These are phyloP conservation scores for Ochropleura leucogaster DNA, from an alignment of 2,888 invertebrate genomes.

Conservation along the genomic window DNA sequence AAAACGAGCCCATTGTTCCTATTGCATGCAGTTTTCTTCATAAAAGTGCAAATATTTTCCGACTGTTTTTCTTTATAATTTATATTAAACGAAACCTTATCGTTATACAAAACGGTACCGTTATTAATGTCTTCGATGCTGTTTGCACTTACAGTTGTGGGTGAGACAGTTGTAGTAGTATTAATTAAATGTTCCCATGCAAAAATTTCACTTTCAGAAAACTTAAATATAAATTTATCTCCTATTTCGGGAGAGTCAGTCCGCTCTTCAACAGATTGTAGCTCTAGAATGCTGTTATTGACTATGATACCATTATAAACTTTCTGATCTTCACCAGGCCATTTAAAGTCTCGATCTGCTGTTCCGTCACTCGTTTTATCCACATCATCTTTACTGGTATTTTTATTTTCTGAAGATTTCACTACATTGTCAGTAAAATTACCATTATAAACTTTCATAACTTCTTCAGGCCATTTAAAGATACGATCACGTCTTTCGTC, in stretches of 20 bases:
- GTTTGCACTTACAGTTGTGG: slow-evolving; percentile 9
- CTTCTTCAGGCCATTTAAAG: slow-evolving; percentile 51
- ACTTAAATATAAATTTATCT: slow-evolving; percentile 75
- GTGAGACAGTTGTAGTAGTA: slow-evolving; percentile 5
- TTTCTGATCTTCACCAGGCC: slow-evolving; percentile 47
- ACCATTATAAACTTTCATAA: slow-evolving; percentile 12
- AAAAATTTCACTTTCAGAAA: slow-evolving; percentile 68
- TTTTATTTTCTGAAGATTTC: slow-evolving; percentile 19
- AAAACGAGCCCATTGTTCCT: slow-evolving; percentile 75
- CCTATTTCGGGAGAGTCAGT: slow-evolving; percentile 42
- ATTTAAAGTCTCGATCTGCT: slow-evolving; percentile 38
- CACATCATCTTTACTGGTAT: slow-evolving; percentile 18
- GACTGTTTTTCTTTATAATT: slow-evolving; percentile 62
- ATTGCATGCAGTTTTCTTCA: slow-evolving; percentile 76
- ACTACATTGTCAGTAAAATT: slow-evolving; percentile 6
- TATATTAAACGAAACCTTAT: slow-evolving; percentile 46
- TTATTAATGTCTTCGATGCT: not conserved
- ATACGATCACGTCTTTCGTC: slow-evolving; percentile 14
- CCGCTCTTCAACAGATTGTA: slow-evolving; percentile 37
- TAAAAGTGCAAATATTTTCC: slow-evolving; percentile 79
- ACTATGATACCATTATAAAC: slow-evolving; percentile 5
- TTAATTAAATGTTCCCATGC: slow-evolving; percentile 36
- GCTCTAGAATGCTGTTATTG: slow-evolving; percentile 16
- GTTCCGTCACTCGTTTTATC: slow-evolving; percentile 8
- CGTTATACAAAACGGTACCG: slow-evolving; percentile 39